Evolutionary conservation across 2,113 vertebrate species (phyloP).

Genomic region (Hucho hucho): DNA sequence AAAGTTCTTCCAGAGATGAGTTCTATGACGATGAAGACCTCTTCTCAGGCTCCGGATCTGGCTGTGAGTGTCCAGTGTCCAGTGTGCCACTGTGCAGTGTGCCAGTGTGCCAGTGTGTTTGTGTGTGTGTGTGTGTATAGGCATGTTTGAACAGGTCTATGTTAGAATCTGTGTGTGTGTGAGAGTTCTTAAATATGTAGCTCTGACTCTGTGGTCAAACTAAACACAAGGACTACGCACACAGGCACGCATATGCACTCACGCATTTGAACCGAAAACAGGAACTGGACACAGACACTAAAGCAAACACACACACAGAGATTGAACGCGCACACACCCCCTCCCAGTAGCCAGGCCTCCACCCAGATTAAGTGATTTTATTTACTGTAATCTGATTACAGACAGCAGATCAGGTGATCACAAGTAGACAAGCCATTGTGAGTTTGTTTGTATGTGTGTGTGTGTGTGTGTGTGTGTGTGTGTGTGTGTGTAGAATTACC

Average conservation of each 20-base stretch:
- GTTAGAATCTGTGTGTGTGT: not conserved
- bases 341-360: slow-evolving; percentile 33
- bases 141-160: not conserved
- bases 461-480: too few relatives aligned
- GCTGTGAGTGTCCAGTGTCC: slow-evolving; percentile 71
- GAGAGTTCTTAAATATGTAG: slow-evolving; percentile 60
- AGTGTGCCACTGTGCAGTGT: too few relatives aligned
- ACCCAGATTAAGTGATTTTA: slow-evolving; percentile 51
- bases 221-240: slow-evolving; percentile 53
- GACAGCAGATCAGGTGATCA: slow-evolving; percentile 62
- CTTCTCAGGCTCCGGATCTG: slow-evolving; percentile 79
- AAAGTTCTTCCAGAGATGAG: slow-evolving; percentile 70
- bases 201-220: slow-evolving; percentile 28
- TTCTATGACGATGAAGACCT: slow-evolving; percentile 76
- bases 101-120: too few relatives aligned
- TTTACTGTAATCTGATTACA: slow-evolving; percentile 71
- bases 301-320: slow-evolving; percentile 1
- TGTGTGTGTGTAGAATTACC: too few relatives aligned
- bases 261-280: not conserved
- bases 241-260: slow-evolving; percentile 18
- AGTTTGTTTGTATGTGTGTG: slow-evolving; percentile 31
- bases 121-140: slow-evolving; percentile 19
- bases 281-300: not conserved
- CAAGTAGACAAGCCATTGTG: slow-evolving; percentile 37
- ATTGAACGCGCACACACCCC: slow-evolving; percentile 41